A percentile compares a stretch with the other conserved stretches of the same genome.
Conservation (phyloP, 2,113 vertebrate genomes). For the Gnathonemus longibarbis region DNA sequence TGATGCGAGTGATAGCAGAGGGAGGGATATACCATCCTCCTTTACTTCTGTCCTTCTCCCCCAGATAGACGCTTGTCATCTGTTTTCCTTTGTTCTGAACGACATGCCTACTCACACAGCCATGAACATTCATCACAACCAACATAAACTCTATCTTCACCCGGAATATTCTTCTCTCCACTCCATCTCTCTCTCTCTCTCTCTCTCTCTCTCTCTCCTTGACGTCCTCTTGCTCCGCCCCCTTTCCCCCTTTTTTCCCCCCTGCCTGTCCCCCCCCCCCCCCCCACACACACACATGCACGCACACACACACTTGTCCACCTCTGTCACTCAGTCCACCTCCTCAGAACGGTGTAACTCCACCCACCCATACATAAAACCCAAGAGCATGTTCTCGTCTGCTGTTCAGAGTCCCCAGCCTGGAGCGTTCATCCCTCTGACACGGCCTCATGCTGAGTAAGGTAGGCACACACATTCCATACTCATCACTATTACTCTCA, state of each 20-base stretch:
- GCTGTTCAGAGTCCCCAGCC: constrained; percentile 64
- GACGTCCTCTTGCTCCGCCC: background rate
- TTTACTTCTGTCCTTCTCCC: background rate
- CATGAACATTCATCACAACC: constrained; percentile 26
- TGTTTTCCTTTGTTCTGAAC: background rate
- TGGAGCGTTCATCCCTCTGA: constrained; percentile 58
- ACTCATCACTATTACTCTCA: background rate
- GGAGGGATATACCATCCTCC: background rate
- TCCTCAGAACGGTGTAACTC: constrained; percentile 63
- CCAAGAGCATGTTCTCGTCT: constrained; percentile 70
- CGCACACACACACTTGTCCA: background rate
- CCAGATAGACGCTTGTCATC: background rate
- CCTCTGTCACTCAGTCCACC: constrained; percentile 63
- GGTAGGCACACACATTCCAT: constrained; percentile 61
- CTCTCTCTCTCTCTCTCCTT: background rate
- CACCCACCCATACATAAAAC: constrained; percentile 95
- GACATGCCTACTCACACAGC: constrained; percentile 10
- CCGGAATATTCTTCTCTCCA: background rate
- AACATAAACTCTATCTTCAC: background rate
- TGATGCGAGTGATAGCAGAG: background rate
- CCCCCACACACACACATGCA: background rate
- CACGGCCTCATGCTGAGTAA: constrained; percentile 56
- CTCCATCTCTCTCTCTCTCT: background rate
- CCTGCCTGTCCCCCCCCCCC: background rate
- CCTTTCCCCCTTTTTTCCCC: background rate